Conservation (phyloP, 2,888 invertebrate genomes). For the Trileptium ribeirensis region DNA sequence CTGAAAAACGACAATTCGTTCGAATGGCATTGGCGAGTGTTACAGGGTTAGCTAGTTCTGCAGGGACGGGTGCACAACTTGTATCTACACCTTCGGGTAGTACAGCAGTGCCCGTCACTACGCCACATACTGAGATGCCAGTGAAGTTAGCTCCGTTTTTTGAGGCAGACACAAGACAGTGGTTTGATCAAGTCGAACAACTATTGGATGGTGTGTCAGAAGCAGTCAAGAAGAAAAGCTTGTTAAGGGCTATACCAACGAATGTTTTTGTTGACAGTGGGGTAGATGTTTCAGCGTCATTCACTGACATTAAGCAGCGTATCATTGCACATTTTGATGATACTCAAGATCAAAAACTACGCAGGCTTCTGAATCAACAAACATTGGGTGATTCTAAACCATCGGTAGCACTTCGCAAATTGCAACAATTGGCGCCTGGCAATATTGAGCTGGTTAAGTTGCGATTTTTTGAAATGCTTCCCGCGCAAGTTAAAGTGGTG, state of each 20-base stretch:
- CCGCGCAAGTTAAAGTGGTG: too few relatives aligned
- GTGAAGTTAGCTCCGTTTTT: background rate
- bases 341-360: background rate
- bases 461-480: background rate
- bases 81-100: background rate
- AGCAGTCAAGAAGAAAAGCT: background rate
- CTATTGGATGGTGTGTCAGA: background rate
- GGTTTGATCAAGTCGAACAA: background rate
- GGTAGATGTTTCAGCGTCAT: background rate
- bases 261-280: background rate
- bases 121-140: background rate
- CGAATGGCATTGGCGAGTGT: background rate
- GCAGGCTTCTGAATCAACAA: background rate
- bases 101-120: background rate
- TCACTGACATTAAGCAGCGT: background rate
- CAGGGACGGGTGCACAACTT: background rate
- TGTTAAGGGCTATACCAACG: background rate
- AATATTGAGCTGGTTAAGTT: background rate
- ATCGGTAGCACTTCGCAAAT: background rate
- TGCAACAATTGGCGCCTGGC: background rate
- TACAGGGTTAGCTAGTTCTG: background rate
- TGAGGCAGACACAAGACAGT: background rate
- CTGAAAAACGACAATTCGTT: background rate
- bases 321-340: background rate
- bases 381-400: background rate